These are phyloP conservation scores for Tachycineta bicolor DNA, from an alignment of 2,113 vertebrate species.

Conservation along the genomic window DNA sequence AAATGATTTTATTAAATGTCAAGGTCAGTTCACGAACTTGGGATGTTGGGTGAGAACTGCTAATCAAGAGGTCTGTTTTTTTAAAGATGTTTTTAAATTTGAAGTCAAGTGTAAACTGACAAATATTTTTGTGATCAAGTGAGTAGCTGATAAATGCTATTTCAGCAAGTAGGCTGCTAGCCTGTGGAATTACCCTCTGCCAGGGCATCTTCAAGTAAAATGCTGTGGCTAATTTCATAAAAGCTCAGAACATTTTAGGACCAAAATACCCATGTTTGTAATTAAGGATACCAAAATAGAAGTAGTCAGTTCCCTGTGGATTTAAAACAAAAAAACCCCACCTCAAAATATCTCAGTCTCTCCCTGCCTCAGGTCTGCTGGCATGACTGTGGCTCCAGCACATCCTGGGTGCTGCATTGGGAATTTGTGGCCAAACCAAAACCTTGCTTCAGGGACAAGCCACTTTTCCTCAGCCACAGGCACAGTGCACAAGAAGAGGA, in stretches of 20 bases:
- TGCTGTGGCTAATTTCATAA: neutral
- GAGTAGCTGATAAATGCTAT: neutral
- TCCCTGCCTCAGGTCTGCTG: neutral
- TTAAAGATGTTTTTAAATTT: neutral
- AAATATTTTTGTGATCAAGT: neutral
- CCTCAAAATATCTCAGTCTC: neutral
- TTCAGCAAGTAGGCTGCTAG: neutral
- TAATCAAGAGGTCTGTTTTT: neutral
- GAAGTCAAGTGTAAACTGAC: neutral
- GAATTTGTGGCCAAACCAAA: neutral
- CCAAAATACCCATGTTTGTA: neutral
- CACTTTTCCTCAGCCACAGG: neutral
- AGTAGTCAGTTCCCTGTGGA: neutral
- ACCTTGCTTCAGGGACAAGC: neutral
- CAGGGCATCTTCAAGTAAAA: neutral
- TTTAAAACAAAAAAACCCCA: neutral
- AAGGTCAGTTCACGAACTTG: neutral
- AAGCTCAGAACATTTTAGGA: neutral
- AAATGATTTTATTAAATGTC: neutral
- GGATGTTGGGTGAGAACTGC: neutral
- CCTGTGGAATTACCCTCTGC: neutral
- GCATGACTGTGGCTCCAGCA: neutral
- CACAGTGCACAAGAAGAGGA: fast-evolving
- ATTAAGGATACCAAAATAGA: slow-evolving; percentile 8
- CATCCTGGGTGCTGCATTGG: neutral